Base-by-base conservation (phyloP, 1,140 invertebrate species). In the Anoplolepis gracilipes region DNA sequence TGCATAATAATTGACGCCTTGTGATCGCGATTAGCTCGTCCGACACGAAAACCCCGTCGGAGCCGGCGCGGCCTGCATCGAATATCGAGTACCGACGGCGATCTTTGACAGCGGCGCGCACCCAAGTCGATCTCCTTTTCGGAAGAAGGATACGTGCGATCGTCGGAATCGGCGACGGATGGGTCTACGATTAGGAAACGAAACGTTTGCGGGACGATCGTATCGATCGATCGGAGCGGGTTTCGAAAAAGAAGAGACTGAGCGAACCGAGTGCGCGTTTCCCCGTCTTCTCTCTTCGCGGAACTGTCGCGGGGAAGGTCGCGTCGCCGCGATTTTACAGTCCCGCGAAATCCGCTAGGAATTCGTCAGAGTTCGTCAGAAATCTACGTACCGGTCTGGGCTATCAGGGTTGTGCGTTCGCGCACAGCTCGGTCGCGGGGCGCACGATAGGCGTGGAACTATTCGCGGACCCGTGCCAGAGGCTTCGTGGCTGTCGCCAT, bases 401-500 rank as follows among this genome's bases (percentile, higher is more conserved):
- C 79, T 85, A 88, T n/a, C n/a, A 75, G 61, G 69, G 88, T 87
- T 49, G 46, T 19, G 82, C 76, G 84, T 90, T 89, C 91, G 79
- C 88, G 87, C 87, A 92, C 91, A 36, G 87, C 88, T 92, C 87
- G 79, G 65, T 91, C 87, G 88, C 90, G 88, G 79, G 91, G 87
- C 85, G 85, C 91, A 90, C 90, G 85, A 86, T 89, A 89, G 86
- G 88, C 87, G 91, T 92, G 85, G 86, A 92, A 93, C 90, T 93
- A 93, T 87, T 89, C 92, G 89, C 92, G 87, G 91, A 87, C 93
- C 93, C 89, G 90, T 93, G 87, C 87, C 90, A 90, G 90, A 88
- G 89, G 93, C 91, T 93, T 93, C 88, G 92, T 92, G 92, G 90
- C 91, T 92, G 92, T 93, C 93, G 93, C 93, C 93, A 94, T 94